Percentiles rank a stretch among this genome's conserved stretches.
Conservation (phyloP, 2,797 vertebrate genomes). For the Tapera naevia region DNA sequence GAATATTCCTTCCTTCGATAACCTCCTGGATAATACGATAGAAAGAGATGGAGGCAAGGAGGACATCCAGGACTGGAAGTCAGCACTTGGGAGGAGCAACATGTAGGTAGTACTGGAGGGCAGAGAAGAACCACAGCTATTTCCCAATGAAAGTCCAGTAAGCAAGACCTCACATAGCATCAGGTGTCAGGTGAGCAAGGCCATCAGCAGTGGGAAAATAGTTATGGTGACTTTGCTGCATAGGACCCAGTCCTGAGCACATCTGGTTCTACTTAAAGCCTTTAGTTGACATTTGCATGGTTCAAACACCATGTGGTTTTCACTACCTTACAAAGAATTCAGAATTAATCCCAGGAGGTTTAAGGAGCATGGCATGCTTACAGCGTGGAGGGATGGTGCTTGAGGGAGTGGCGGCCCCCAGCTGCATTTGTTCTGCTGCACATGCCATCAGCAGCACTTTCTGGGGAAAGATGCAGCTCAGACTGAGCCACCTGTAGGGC, state of each 20-base stretch:
- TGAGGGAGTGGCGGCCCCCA: not conserved
- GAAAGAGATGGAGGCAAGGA: not conserved
- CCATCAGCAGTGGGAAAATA: not conserved
- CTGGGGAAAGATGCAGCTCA: not conserved
- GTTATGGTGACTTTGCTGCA: not conserved
- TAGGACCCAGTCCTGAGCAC: not conserved
- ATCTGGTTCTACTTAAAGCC: conserved; percentile 61
- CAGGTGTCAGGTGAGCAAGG: not conserved
- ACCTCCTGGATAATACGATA: not conserved
- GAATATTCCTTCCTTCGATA: not conserved
- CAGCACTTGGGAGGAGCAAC: not conserved
- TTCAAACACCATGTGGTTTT: conserved; percentile 63
- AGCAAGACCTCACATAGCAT: not conserved
- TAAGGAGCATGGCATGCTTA: not conserved
- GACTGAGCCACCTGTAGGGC: not conserved
- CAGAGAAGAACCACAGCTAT: not conserved
- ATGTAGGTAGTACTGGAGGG: not conserved
- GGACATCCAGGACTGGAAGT: not conserved
- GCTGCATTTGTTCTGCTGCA: not conserved
- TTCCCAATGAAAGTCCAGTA: not conserved
- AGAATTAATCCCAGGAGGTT: conserved; percentile 50
- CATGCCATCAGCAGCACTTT: not conserved
- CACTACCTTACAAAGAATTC: conserved; percentile 63
- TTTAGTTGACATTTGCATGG: conserved; percentile 60
- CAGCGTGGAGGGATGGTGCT: not conserved